Base-by-base conservation (phyloP, 37 sponge, comb jelly and placozoan genomes). In the Mnemiopsis leidyi region DNA sequence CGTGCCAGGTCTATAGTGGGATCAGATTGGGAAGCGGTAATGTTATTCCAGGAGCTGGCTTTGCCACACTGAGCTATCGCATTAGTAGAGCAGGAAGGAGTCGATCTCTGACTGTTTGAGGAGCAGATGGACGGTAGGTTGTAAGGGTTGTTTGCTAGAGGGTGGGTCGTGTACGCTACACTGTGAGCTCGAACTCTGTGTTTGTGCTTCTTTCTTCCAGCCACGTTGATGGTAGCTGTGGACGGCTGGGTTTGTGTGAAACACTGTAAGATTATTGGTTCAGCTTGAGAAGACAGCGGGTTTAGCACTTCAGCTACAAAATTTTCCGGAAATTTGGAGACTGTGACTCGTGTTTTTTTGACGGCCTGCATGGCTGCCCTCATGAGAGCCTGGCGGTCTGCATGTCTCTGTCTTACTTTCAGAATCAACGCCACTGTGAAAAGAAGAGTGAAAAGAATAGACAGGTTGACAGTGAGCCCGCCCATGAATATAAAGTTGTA, bases 131-230 rank as follows among this genome's bases (percentile, higher is more conserved):
- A 48, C 9, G 61, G 61, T 5, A 48, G 61, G 13, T 48, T 48
- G 61, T 48, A 48, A 48, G 61, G 61, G 61, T 48, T 48, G 61
- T 48, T 48, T 18, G 13, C 13, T 18, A 48, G 61, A 48, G 61
- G 61, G 61, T 48, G 61, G 61, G 61, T 48, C 9, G 75, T 71
- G 30, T 71, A 71, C 30, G 75, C 75, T 71, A 71, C 75, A 71
- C 75, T 71, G 75, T 71, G 75, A 23, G 75, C 75, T 71, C 75
- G 26, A 23, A 71, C 23, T 24, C 75, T 71, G 26, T 28, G 75
- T 24, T 71, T n/a, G 30, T 71, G 75, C 20, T 28, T n/a, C 3
- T 5, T 71, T 29, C 75, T 2, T 5, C 26, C 75, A n/a, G 75
- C 3, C 5, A 71, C 75, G 20, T 28, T n/a, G 75, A 28, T 29